Conservation (phyloP, 1,140 invertebrate genomes). For the Scaptomyza montana region DNA sequence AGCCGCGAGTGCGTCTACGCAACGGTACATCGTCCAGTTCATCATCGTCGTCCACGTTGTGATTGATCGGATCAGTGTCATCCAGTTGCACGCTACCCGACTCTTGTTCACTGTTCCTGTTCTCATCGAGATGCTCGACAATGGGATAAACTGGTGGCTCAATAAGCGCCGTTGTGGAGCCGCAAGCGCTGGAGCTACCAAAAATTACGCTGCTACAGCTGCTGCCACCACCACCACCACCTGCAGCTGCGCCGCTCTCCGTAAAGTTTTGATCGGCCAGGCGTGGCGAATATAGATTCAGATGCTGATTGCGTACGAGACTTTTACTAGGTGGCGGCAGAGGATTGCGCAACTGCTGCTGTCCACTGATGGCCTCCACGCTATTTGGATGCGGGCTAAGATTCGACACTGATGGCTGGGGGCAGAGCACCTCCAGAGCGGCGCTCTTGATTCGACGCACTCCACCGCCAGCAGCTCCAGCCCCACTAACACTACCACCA, state of each 20-base stretch:
- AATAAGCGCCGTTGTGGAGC: slow-evolving; percentile 74
- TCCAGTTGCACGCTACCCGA: slow-evolving; percentile 59
- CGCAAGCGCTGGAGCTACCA: slow-evolving; percentile 86
- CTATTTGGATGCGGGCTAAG: slow-evolving; percentile 88
- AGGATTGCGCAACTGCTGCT: slow-evolving; percentile 86
- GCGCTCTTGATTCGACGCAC: slow-evolving; percentile 88
- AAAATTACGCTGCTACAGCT: slow-evolving; percentile 86
- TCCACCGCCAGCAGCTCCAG: slow-evolving; percentile 16
- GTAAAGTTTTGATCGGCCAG: slow-evolving; percentile 65
- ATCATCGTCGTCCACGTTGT: slow-evolving; percentile 82
- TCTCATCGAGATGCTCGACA: slow-evolving; percentile 92
- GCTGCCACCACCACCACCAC: slow-evolving; percentile 35
- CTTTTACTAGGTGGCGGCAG: slow-evolving; percentile 87
- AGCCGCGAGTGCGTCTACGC: slow-evolving; percentile 51
- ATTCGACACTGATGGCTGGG: slow-evolving; percentile 86
- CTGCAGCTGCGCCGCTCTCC: slow-evolving; percentile 46
- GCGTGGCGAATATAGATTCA: slow-evolving; percentile 86
- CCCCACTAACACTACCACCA: slow-evolving; percentile 46
- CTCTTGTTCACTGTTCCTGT: slow-evolving; percentile 52
- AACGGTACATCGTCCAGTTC: slow-evolving; percentile 68
- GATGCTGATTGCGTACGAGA: slow-evolving; percentile 87
- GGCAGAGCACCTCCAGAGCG: slow-evolving; percentile 87
- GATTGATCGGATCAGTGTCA: slow-evolving; percentile 14
- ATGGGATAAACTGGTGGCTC: slow-evolving; percentile 90
- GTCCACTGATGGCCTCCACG: slow-evolving; percentile 87